Evolutionary conservation across 2,797 vertebrate genomes (phyloP).

Genomic region (Muscicapa comitata): DNA sequence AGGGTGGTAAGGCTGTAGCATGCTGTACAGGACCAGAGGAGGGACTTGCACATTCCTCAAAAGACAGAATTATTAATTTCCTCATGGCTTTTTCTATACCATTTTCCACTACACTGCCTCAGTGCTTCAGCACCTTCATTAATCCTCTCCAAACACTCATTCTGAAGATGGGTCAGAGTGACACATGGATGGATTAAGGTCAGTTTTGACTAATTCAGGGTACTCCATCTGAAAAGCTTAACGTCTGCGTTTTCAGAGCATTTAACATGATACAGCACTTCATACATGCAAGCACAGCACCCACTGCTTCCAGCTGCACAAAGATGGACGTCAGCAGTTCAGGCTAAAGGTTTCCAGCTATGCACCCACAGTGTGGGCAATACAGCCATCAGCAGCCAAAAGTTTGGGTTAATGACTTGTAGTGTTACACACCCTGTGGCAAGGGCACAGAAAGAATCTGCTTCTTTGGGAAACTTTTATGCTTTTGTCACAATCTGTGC

Average conservation of each 20-base stretch:
- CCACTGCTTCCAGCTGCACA: neutral
- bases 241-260: neutral
- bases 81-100: neutral
- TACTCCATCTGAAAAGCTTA: neutral
- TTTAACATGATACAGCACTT: conserved; percentile 25
- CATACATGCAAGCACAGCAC: conserved; percentile 29
- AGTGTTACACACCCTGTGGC: neutral
- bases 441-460: neutral
- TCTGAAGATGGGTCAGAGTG: neutral
- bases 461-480: neutral
- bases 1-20: neutral
- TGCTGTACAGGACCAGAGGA: neutral
- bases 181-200: conserved; percentile 29
- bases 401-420: neutral
- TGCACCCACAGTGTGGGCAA: neutral
- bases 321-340: conserved; percentile 19
- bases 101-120: neutral
- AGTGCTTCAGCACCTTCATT: neutral
- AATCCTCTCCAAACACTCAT: neutral
- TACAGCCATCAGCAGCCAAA: neutral
- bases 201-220: conserved; percentile 30
- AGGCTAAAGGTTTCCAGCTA: neutral
- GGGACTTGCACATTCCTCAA: neutral
- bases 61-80: neutral
- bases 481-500: neutral